Evolutionary conservation across 2,113 vertebrate genomes (phyloP).

Genomic region (Takifugu flavidus): DNA sequence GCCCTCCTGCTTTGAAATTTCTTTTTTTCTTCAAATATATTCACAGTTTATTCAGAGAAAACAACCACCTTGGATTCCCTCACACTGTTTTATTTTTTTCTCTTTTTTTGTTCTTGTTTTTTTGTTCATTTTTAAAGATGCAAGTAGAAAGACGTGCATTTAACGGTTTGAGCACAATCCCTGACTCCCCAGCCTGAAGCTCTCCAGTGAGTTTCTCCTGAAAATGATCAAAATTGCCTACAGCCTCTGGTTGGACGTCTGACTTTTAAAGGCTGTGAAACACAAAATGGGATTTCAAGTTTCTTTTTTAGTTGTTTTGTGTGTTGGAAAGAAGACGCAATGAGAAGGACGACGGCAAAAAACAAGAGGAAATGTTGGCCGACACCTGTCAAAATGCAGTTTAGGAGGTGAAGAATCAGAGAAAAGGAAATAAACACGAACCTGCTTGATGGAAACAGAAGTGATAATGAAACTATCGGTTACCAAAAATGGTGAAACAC

Average conservation of each 20-base stretch:
- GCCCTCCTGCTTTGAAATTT: conserved; percentile 67
- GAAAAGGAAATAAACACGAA: no score
- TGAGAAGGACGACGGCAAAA: neutral
- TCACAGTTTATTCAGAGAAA: conserved; percentile 79
- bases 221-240: conserved; percentile 55
- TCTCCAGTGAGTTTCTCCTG: conserved; percentile 56
- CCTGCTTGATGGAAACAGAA: neutral
- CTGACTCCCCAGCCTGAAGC: conserved; percentile 69
- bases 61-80: conserved; percentile 65
- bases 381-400: no score
- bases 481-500: conserved; percentile 57
- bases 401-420: no score
- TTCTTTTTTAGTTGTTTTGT: conserved; percentile 21
- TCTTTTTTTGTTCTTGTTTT: conserved; percentile 55
- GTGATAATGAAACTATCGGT: conserved; percentile 30
- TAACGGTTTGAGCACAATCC: conserved; percentile 70
- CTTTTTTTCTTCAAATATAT: conserved; percentile 58
- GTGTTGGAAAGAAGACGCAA: conserved; percentile 12
- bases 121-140: conserved; percentile 77
- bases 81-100: conserved; percentile 64
- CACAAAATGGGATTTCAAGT: conserved; percentile 58
- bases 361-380: no score
- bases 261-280: conserved; percentile 55
- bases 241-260: conserved; percentile 53
- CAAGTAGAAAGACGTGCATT: conserved; percentile 84